Evolutionary conservation across 2,113 vertebrate species (phyloP).

Genomic region (Equus quagga): DNA sequence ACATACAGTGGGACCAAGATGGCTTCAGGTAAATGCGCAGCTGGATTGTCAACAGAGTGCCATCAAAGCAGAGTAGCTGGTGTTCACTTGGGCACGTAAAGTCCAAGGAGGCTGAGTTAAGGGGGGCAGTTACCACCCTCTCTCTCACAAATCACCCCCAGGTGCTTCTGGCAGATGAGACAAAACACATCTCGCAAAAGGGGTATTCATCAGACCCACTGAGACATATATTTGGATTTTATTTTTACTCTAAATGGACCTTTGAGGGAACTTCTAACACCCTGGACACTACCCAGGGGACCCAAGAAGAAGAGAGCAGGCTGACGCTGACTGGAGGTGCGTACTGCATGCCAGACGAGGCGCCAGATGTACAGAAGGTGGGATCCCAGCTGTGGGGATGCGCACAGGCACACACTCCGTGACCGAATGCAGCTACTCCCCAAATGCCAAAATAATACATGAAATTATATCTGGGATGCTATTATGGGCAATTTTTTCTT

Average conservation of each 20-base stretch:
- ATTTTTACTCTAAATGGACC: background rate
- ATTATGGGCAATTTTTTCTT: background rate
- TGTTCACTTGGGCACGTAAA: background rate
- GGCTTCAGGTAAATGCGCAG: background rate
- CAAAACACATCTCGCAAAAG: background rate
- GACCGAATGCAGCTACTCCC: background rate
- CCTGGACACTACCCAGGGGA: background rate
- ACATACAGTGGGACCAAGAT: no score
- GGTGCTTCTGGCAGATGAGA: background rate
- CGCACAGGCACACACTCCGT: background rate
- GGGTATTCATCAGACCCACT: background rate
- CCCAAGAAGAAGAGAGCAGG: background rate
- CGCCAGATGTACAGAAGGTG: background rate
- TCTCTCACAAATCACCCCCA: background rate
- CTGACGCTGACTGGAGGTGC: background rate
- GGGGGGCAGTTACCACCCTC: background rate
- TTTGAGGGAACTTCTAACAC: background rate
- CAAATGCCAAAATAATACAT: background rate
- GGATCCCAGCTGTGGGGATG: background rate
- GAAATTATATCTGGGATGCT: background rate
- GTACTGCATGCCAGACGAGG: rapidly evolving
- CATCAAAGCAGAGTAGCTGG: background rate
- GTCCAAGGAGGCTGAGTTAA: background rate
- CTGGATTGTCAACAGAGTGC: background rate
- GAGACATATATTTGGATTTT: background rate